These are phyloP conservation scores for Pocillopora verrucosa DNA, from an alignment of 64 coral and sea anemone species.

Conservation along the genomic window DNA sequence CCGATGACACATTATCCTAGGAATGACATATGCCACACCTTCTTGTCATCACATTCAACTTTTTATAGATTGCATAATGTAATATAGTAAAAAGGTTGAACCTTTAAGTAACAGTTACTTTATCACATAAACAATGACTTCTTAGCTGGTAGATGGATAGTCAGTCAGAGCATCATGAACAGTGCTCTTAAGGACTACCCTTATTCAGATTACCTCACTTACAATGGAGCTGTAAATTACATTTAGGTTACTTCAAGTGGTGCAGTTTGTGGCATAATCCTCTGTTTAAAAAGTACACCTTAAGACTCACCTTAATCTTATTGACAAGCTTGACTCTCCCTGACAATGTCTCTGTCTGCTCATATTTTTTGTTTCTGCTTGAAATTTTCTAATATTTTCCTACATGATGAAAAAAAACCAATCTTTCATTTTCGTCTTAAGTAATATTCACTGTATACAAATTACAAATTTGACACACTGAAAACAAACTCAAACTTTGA, in stretches of 20 bases:
- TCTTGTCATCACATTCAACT: neutral
- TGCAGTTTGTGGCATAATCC: too few species aligned
- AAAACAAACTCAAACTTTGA: too few species aligned
- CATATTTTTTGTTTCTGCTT: conserved; percentile 91
- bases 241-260: too few species aligned
- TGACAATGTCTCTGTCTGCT: conserved; percentile 82
- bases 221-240: too few species aligned
- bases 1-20: conserved; percentile 51
- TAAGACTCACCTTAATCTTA: conserved; percentile 34
- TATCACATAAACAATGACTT: too few species aligned
- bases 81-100: neutral
- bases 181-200: too few species aligned
- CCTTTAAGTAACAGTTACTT: too few species aligned
- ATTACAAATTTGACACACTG: neutral
- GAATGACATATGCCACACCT: neutral
- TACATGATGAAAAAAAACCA: conserved; percentile 8
- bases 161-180: too few species aligned
- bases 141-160: too few species aligned
- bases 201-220: too few species aligned
- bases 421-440: neutral
- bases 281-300: neutral
- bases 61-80: neutral
- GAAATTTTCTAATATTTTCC: conserved; percentile 98
- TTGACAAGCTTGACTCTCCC: conserved; percentile 12
- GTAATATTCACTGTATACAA: neutral